These are phyloP conservation scores for Abscondita cerata DNA, from an alignment of 2,888 invertebrate species.

Conservation along the genomic window DNA sequence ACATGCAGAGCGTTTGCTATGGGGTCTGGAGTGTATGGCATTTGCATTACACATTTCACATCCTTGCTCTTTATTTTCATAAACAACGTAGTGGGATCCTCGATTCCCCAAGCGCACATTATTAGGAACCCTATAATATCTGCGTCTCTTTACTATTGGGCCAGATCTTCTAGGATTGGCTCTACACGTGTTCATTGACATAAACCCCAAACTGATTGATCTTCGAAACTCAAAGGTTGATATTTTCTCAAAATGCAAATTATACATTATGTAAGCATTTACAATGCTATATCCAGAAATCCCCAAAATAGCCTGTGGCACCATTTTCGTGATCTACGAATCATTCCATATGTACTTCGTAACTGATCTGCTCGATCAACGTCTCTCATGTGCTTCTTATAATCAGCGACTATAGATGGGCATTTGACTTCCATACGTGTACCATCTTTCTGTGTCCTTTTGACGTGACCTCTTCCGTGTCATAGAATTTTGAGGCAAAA, in stretches of 20 bases:
- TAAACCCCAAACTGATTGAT: background rate
- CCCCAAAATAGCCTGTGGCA: slow-evolving; percentile 4
- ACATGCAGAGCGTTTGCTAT: slow-evolving; percentile 13
- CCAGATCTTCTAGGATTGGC: too few species aligned
- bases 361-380: too few species aligned
- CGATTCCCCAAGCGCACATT: background rate
- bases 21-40: slow-evolving; percentile 6
- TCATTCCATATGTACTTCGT: too few species aligned
- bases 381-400: too few species aligned
- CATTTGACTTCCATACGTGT: slow-evolving; percentile 5
- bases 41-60: slow-evolving; percentile 14
- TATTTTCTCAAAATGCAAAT: too few species aligned
- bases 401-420: background rate
- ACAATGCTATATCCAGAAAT: slow-evolving; percentile 3
- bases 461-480: slow-evolving; percentile 6
- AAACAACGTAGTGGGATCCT: slow-evolving; percentile 3
- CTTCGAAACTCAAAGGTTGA: background rate
- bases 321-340: too few species aligned
- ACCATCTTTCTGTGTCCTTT: background rate
- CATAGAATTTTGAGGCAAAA: slow-evolving; percentile 44
- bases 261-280: slow-evolving; percentile 1
- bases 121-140: background rate
- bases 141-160: background rate
- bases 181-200: background rate
- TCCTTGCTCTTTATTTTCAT: background rate